Conservation (phyloP, 1,140 invertebrate genomes). For the Bombus cullumanus region DNA sequence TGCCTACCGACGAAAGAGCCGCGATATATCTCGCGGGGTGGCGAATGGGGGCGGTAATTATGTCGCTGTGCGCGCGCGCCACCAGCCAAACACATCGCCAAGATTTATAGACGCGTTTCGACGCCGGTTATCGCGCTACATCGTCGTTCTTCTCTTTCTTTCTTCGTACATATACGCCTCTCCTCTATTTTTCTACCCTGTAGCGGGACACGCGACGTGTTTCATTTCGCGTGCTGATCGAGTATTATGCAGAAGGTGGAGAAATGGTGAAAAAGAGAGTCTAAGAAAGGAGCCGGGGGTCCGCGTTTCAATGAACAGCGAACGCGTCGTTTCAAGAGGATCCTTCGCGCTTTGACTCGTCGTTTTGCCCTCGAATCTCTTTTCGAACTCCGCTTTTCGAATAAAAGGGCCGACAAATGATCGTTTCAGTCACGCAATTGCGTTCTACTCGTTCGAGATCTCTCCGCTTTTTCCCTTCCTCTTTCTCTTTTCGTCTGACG, state of each 20-base stretch:
- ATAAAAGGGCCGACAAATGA: neutral
- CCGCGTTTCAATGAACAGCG: neutral
- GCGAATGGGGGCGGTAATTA: constrained; percentile 65
- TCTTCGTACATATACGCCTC: neutral
- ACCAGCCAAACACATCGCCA: constrained; percentile 1
- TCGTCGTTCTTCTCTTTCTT: neutral
- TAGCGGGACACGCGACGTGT: constrained; percentile 9
- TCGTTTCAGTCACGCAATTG: constrained; percentile 16
- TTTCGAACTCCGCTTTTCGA: neutral
- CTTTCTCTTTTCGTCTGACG: neutral
- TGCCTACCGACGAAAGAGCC: constrained; percentile 38
- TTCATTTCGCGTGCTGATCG: constrained; percentile 8
- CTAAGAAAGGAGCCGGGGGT: neutral
- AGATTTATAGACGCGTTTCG: constrained; percentile 54
- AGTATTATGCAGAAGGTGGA: too few species aligned
- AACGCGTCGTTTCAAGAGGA: neutral
- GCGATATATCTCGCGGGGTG: constrained; percentile 53
- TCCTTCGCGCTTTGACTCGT: neutral
- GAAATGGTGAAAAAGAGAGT: neutral
- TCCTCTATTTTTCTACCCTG: constrained; percentile 1
- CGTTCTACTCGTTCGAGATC: neutral
- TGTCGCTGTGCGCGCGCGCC: constrained; percentile 43
- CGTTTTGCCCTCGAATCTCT: neutral
- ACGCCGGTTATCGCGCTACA: neutral
- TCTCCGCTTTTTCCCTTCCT: neutral